These are phyloP conservation scores for Heterocephalus glaber DNA, from an alignment of 2,113 vertebrate genomes.

Conservation along the genomic window DNA sequence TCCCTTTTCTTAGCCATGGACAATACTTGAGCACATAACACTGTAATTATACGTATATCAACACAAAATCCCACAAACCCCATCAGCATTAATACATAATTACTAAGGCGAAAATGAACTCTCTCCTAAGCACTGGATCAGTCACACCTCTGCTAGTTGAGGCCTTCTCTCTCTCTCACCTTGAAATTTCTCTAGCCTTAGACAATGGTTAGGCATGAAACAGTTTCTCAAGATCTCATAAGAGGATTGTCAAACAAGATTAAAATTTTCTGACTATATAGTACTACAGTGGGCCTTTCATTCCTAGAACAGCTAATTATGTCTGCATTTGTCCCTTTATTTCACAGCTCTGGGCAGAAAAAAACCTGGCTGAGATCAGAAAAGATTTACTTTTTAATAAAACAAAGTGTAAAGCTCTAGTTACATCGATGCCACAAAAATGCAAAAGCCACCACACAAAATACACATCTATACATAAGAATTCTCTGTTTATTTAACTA, in stretches of 20 bases:
- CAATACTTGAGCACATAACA: background rate
- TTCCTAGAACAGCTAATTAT: background rate
- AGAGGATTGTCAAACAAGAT: background rate
- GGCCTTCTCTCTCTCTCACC: background rate
- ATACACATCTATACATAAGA: background rate
- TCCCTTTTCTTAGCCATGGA: background rate
- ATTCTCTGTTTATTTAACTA: background rate
- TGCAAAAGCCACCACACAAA: background rate
- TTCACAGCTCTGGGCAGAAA: background rate
- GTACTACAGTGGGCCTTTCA: background rate
- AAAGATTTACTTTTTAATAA: background rate
- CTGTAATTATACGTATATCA: background rate
- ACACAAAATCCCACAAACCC: background rate
- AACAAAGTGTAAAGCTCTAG: constrained; percentile 22
- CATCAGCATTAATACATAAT: background rate
- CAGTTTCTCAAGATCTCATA: background rate
- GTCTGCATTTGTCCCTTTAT: background rate
- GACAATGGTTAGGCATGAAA: background rate
- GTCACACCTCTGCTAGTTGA: background rate
- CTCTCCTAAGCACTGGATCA: background rate
- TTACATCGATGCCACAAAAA: background rate
- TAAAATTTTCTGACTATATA: background rate
- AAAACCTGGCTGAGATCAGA: background rate
- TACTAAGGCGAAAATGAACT: background rate
- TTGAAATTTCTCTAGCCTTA: background rate